These are phyloP conservation scores for Lasioglossum morio DNA, from an alignment of 2,888 invertebrate species.

Conservation along the genomic window DNA sequence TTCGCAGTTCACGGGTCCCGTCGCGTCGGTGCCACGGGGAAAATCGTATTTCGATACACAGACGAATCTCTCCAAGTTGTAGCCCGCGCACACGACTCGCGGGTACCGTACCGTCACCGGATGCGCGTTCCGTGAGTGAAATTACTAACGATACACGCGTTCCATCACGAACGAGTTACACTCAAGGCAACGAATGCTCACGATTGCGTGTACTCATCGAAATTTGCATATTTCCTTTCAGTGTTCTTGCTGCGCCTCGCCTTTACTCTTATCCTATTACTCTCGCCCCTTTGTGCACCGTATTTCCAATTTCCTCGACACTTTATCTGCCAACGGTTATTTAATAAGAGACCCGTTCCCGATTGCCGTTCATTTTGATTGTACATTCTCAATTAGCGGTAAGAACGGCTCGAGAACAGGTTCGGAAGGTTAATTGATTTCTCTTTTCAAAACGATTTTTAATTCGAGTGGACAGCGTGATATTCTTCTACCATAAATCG, in stretches of 20 bases:
- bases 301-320: slow-evolving; percentile 2
- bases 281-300: neutral
- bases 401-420: neutral
- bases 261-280: neutral
- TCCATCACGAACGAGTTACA: slow-evolving; percentile 59
- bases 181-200: slow-evolving; percentile 51
- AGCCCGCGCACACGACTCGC: neutral
- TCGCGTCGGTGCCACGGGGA: slow-evolving; percentile 34
- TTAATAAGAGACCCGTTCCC: neutral
- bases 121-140: slow-evolving; percentile 64
- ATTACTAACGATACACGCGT: slow-evolving; percentile 57
- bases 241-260: neutral
- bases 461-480: neutral
- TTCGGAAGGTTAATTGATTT: neutral
- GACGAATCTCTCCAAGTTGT: slow-evolving; percentile 35
- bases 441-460: neutral
- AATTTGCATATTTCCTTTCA: slow-evolving; percentile 4
- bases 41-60: slow-evolving; percentile 42
- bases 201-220: slow-evolving; percentile 5
- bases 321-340: neutral
- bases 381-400: too few species aligned
- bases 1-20: slow-evolving; percentile 28
- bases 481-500: too few species aligned
- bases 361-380: neutral
- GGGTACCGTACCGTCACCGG: slow-evolving; percentile 40